Base-by-base conservation (phyloP, 1,140 invertebrate species). In the Zaprionus tsacasi region DNA sequence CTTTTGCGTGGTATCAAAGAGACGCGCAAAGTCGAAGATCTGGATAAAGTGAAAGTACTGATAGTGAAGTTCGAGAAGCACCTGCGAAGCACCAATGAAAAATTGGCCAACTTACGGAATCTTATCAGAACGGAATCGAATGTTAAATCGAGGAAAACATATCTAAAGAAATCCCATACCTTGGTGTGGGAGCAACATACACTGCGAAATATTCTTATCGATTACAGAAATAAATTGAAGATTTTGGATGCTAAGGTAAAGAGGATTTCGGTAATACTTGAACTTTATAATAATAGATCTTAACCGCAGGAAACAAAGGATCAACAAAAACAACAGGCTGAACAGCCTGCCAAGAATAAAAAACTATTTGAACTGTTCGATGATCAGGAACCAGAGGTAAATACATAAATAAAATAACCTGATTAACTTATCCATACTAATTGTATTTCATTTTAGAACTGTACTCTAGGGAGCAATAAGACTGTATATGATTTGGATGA, bases 281-380 rank as follows among this genome's bases (percentile, higher is more conserved):
- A 3, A 12, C 10, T 25, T 0, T 21, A 12, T 17, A 33, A 33
- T 21, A 57, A 36, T 21, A 17, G 38, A 1, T 7, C 50, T 57
- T 8, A 48, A 6, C 27, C 1, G 35, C 35, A 65, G 63, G 13
- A 50, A 59, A 45, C 12, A 15, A 17, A 27, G 7, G 12, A 25
- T 48, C 48, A 2, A 13, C 30, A 25, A 57, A 57, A 1, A 17
- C 30, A 21, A 17, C 13, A 27, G 15, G 54, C 8, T 27, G 33
- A 35, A 36, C 27, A 21, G 11, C 57, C 58, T 8, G n/a, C 21
- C 3, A 69, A 60, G 55, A 73, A 73, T 38, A 11, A 11, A 1
- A 73, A 73, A 27, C 65, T 73, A 12, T 33, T 56, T 13, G 70
- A 73, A 33, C 57, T 73, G 8, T 69, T 73, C 21, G 15, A 38